These are phyloP conservation scores for Drosophila nannoptera DNA, from an alignment of 1,140 invertebrate species.

Conservation along the genomic window DNA sequence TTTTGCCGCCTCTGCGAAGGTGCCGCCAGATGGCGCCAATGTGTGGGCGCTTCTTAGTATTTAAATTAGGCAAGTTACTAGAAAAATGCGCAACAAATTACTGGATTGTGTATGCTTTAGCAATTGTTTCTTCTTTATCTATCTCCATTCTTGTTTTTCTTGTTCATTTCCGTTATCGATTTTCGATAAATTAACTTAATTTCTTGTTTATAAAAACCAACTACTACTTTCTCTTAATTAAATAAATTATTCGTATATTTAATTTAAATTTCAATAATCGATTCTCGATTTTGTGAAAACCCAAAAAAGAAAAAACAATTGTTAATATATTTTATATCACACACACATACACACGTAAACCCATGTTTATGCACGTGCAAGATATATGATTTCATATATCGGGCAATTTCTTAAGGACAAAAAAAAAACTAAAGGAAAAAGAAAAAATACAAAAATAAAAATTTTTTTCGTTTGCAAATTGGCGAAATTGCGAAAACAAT, in stretches of 20 bases:
- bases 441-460: not conserved
- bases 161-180: conserved; percentile 8
- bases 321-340: conserved; percentile 32
- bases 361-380: conserved; percentile 19
- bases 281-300: conserved; percentile 39
- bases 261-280: conserved; percentile 34
- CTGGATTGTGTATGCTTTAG: conserved; percentile 30
- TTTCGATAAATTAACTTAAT: not conserved
- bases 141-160: not conserved
- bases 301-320: conserved; percentile 10
- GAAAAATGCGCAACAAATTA: conserved; percentile 13
- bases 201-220: conserved; percentile 9
- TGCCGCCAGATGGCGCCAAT: conserved; percentile 26
- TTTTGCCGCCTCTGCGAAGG: conserved; percentile 30
- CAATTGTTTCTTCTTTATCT: conserved; percentile 20
- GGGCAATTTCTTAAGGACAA: conserved; percentile 31
- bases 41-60: conserved; percentile 41
- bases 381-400: conserved; percentile 19
- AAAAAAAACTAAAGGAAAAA: conserved; percentile 28
- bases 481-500: conserved; percentile 1
- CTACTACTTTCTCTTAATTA: conserved; percentile 17
- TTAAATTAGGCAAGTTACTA: conserved; percentile 53
- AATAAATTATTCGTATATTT: conserved; percentile 48
- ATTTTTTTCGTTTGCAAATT: conserved; percentile 32
- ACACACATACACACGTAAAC: conserved; percentile 1